Evolutionary conservation across 2,797 vertebrate genomes (phyloP).

Genomic region (Phoeniculus purpureus): DNA sequence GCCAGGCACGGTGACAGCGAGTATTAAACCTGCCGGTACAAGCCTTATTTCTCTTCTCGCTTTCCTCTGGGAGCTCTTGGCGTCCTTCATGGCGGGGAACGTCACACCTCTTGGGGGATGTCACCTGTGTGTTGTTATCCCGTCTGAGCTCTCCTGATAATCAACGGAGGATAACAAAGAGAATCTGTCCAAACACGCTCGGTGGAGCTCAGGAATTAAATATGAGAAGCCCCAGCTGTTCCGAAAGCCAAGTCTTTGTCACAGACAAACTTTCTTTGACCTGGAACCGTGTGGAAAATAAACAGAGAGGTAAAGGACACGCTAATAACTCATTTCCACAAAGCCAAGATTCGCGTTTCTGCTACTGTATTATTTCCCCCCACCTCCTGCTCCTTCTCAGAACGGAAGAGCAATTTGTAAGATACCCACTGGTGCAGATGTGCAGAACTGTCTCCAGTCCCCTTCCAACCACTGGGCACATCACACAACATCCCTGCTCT

Average conservation of each 20-base stretch:
- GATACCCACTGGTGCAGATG: neutral
- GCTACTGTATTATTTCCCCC: neutral
- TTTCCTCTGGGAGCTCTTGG: neutral
- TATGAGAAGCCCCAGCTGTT: conserved; percentile 44
- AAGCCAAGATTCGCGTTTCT: neutral
- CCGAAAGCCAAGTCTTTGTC: neutral
- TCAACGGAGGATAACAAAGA: neutral
- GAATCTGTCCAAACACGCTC: neutral
- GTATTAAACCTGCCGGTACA: neutral
- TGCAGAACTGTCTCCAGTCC: neutral
- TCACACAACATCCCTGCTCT: neutral
- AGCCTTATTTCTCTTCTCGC: neutral
- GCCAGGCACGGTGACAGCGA: neutral
- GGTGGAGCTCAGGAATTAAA: conserved; percentile 53
- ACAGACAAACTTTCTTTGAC: conserved; percentile 43
- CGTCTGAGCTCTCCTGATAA: neutral
- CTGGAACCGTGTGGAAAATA: conserved; percentile 34
- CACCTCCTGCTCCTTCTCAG: neutral
- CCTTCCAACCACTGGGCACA: fast-evolving
- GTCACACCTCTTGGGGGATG: neutral
- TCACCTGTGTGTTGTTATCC: conserved; percentile 14
- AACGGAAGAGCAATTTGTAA: neutral
- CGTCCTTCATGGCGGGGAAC: neutral
- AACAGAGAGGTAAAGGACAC: conserved; percentile 47
- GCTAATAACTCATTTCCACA: conserved; percentile 33